Evolutionary conservation across 2,797 vertebrate species (phyloP).

Genomic region (Melanotaenia maccullochi): DNA sequence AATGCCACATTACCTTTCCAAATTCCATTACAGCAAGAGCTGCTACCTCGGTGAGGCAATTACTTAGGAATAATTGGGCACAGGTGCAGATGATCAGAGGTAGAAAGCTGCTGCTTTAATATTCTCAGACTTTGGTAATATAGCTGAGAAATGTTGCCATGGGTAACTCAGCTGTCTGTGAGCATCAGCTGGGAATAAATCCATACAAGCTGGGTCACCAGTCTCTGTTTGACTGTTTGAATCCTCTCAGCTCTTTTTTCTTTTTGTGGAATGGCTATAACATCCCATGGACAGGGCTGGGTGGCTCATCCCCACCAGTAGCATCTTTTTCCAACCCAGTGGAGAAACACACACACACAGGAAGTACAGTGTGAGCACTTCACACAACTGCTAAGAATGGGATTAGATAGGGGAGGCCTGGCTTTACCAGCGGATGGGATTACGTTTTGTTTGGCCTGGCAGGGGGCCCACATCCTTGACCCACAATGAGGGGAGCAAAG

Average conservation of each 20-base stretch:
- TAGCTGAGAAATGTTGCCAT: constrained; percentile 14
- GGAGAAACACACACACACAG: constrained; percentile 63
- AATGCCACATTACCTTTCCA: constrained; percentile 66
- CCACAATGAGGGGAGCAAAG: constrained; percentile 57
- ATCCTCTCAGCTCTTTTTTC: constrained; percentile 3
- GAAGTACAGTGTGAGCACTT: constrained; percentile 78
- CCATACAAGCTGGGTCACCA: constrained; percentile 10
- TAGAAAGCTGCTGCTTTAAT: constrained; percentile 71
- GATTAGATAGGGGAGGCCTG: constrained; percentile 74
- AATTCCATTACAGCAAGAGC: constrained; percentile 69
- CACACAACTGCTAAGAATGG: constrained; percentile 73
- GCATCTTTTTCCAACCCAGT: constrained; percentile 71
- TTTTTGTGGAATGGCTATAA: constrained; percentile 1
- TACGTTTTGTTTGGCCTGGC: constrained; percentile 80
- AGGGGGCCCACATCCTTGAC: constrained; percentile 65
- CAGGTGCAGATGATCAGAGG: constrained; percentile 79
- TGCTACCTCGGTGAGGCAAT: constrained; percentile 72
- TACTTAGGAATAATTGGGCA: constrained; percentile 79
- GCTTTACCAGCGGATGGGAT: constrained; percentile 78
- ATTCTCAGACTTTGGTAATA: constrained; percentile 40
- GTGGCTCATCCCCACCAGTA: constrained; percentile 48
- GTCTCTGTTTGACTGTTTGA: constrained; percentile 17
- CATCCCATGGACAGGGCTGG: constrained; percentile 40
- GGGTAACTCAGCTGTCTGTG: constrained; percentile 39
- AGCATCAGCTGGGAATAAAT: constrained; percentile 48